Base-by-base conservation (phyloP, 2,113 vertebrate genomes). In the Dicrurus megarhynchus region DNA sequence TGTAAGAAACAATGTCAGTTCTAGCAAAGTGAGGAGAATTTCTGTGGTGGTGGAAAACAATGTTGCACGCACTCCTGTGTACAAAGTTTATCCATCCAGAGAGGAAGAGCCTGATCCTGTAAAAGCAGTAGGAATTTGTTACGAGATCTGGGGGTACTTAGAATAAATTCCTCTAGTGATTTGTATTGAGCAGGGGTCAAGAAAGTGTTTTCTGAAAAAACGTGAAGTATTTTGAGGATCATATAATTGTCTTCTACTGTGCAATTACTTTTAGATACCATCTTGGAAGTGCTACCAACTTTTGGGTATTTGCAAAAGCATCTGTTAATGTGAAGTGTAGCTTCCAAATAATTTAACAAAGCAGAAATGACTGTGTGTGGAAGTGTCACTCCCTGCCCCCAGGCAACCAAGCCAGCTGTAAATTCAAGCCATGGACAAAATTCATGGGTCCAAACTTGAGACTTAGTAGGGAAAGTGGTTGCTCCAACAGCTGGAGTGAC, bases 41-140 rank as follows among this genome's bases (percentile, higher is more conserved):
- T 69, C 42, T 41, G 15, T 35, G 32, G 5, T 33, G 28, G 19
- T 70, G 64, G 37, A 46, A 69, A 70, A 41, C 21, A 4, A 0
- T 13, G 3, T 30, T 21, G n/a, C 73, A n/a, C 5, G 0, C 26
- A 8, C 22, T 73, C n/a, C 39, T 67, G 12, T 0, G 0, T 30
- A 9, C 30, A 16, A 49, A 44, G 3, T 63, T 78, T 44, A 49
- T 76, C 41, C 49, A 20, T 37, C 23, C 52, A 50, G 64, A 60
- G 67, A 28, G 0, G 4, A 77, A n/a, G 28, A 37, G 19, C 10
- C 47, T 55, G 47, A 50, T 67, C 59, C 84, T 77, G 12, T 55
- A 30, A 77, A 44, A 74, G 52, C 42, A 85, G 27, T 33, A 52
- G 33, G 30, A 53, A 24, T 64, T 92, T 76, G 37, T 56, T 57